Conservation (phyloP, 2,888 invertebrate species). For the Abrostola tripartita region DNA sequence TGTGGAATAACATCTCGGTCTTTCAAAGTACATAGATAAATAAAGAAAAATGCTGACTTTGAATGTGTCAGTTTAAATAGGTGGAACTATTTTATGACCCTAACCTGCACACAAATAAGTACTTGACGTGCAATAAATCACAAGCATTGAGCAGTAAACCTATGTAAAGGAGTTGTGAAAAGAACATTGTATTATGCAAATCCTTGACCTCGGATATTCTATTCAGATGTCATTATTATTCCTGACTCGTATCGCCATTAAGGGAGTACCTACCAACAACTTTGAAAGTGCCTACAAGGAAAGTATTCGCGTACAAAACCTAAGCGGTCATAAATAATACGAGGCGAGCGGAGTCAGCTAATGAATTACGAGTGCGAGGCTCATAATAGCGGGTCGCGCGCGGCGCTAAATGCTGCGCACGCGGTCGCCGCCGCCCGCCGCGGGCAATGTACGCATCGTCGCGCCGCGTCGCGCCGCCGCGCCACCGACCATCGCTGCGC, state of each 20-base stretch:
- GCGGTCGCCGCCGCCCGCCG: conserved; percentile 53
- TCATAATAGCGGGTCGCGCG: conserved; percentile 74
- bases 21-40: conserved; percentile 16
- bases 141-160: conserved; percentile 57
- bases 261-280: conserved; percentile 62
- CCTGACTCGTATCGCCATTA: conserved; percentile 69
- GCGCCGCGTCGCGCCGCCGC: conserved; percentile 37
- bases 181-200: conserved; percentile 71
- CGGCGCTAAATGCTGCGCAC: conserved; percentile 63
- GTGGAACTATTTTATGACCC: conserved; percentile 59
- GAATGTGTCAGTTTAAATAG: conserved; percentile 50
- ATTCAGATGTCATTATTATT: conserved; percentile 80
- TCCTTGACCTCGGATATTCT: conserved; percentile 77
- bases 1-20: conserved; percentile 10
- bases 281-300: conserved; percentile 70
- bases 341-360: conserved; percentile 78
- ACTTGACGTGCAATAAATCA: conserved; percentile 67
- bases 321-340: conserved; percentile 82
- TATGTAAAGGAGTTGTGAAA: conserved; percentile 63
- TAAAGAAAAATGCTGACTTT: conserved; percentile 40
- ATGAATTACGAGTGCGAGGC: conserved; percentile 81
- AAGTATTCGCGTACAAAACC: conserved; percentile 78
- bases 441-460: conserved; percentile 63
- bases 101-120: conserved; percentile 49
- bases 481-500: conserved; percentile 63